Evolutionary conservation across 2,113 vertebrate genomes (phyloP).

Genomic region (Panthera tigris): DNA sequence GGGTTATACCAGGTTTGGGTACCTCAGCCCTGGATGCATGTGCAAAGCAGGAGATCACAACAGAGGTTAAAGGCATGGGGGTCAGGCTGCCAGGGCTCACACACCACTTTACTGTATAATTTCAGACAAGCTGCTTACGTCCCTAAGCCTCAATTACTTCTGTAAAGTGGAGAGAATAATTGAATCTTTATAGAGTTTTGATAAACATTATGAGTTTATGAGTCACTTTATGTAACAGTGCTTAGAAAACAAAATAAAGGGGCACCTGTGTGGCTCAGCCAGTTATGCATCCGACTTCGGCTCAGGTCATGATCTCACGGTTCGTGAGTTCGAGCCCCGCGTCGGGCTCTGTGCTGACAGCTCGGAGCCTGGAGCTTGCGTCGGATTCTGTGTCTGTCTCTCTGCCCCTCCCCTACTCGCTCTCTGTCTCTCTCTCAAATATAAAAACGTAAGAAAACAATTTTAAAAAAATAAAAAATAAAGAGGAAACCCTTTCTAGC

Average conservation of each 20-base stretch:
- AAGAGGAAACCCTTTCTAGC: conserved; percentile 10
- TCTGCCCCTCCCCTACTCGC: no score
- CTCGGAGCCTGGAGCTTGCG: no score
- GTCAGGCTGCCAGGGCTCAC: neutral
- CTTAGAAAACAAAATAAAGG: conserved; percentile 28
- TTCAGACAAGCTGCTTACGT: neutral
- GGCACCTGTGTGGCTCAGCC: neutral
- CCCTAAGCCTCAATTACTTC: neutral
- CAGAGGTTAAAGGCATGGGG: neutral
- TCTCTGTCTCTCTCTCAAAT: no score
- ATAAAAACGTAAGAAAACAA: no score
- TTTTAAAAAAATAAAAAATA: neutral
- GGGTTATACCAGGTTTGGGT: neutral
- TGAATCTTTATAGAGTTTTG: conserved; percentile 5
- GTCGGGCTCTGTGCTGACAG: no score
- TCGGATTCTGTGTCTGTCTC: no score
- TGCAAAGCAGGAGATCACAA: neutral
- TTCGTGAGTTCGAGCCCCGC: no score
- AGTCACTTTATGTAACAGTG: neutral
- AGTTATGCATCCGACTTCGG: no score
- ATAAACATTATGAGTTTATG: conserved; percentile 20
- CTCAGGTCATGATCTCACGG: no score
- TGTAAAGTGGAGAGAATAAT: conserved; percentile 32
- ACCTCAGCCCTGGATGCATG: neutral
- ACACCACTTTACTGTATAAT: neutral